Conservation (phyloP, 2,113 vertebrate genomes). For the Myiopsitta monachus region DNA sequence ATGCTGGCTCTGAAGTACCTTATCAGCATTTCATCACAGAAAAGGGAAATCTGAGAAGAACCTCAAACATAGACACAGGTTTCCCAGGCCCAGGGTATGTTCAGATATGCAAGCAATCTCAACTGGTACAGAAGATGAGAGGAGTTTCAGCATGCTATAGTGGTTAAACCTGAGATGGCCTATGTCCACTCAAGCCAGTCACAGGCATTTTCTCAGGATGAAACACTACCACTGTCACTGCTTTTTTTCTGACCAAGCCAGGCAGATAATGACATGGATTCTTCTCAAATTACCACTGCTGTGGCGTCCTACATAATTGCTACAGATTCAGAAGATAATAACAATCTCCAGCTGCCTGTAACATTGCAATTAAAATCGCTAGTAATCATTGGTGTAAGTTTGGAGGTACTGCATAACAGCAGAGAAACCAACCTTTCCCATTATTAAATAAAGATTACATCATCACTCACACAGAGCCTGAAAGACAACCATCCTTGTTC, state of each 20-base stretch:
- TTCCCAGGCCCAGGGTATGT: not conserved
- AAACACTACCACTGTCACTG: not conserved
- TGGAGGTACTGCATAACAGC: not conserved
- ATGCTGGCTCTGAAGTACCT: not conserved
- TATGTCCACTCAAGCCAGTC: not conserved
- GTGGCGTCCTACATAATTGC: not conserved
- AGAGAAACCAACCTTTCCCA: not conserved
- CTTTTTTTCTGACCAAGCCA: not conserved
- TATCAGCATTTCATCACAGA: not conserved
- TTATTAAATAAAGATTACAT: not conserved
- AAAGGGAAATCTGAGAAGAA: not conserved
- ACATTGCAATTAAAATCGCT: conserved; percentile 9
- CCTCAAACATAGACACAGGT: not conserved
- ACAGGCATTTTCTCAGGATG: not conserved
- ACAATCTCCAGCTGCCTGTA: not conserved
- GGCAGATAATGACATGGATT: not conserved
- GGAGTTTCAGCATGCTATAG: not conserved
- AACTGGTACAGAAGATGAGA: not conserved
- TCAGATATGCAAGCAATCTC: not conserved
- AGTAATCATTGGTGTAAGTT: not conserved
- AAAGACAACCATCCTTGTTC: not conserved
- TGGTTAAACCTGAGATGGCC: not conserved
- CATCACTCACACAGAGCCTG: not conserved
- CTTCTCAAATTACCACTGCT: not conserved
- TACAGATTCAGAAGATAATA: not conserved